These are phyloP conservation scores for Apomyelois bistriatella DNA, from an alignment of 2,888 invertebrate species.

Conservation along the genomic window DNA sequence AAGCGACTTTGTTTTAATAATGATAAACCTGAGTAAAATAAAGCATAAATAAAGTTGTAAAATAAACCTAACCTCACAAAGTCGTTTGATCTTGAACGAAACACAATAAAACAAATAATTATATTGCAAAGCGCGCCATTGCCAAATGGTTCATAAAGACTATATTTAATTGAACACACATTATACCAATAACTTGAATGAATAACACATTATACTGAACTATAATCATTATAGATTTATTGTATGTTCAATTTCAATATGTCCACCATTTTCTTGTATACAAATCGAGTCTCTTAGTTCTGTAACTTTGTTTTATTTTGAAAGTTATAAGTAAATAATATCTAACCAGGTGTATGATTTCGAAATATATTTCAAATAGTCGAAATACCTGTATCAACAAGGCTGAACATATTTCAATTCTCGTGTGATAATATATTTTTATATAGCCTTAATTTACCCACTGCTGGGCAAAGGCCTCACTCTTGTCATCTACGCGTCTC, in stretches of 20 bases:
- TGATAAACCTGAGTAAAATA: too few species aligned
- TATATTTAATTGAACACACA: conserved; percentile 1
- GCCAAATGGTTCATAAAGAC: background rate
- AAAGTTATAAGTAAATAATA: too few species aligned
- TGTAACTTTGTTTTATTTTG: too few species aligned
- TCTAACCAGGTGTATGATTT: too few species aligned
- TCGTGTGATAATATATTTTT: too few species aligned
- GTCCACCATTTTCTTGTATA: background rate
- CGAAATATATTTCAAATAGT: too few species aligned
- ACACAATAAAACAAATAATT: background rate
- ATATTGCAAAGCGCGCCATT: background rate
- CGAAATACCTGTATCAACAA: too few species aligned
- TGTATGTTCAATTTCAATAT: background rate
- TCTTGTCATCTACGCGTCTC: too few species aligned
- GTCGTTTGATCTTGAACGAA: background rate
- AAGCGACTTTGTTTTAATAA: too few species aligned
- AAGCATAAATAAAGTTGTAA: background rate
- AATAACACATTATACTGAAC: background rate
- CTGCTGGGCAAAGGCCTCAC: too few species aligned
- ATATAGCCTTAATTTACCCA: too few species aligned
- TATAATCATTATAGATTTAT: background rate
- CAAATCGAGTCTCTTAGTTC: background rate
- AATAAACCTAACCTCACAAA: background rate
- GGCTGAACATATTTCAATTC: too few species aligned
- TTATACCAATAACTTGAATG: conserved; percentile 4